Evolutionary conservation across 1,140 invertebrate genomes (phyloP).

Genomic region (Drosophila kohkoa): DNA sequence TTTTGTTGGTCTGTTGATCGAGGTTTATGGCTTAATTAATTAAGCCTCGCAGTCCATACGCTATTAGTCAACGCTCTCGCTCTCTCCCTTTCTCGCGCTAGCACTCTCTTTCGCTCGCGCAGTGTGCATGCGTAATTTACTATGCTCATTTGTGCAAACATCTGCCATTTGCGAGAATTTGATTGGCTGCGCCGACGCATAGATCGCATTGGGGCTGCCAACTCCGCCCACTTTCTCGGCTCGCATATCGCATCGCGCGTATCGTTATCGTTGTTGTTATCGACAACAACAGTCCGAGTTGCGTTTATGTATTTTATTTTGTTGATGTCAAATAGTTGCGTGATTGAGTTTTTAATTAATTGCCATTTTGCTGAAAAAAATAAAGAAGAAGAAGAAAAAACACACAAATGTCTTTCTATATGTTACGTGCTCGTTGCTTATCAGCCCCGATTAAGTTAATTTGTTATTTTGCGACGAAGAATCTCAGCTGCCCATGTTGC

Average conservation of each 20-base stretch:
- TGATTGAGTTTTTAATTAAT: conserved; percentile 73
- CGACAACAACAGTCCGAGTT: neutral
- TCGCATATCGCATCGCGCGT: conserved; percentile 1
- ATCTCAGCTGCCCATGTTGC: neutral
- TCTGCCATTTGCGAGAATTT: conserved; percentile 53
- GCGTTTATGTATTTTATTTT: neutral
- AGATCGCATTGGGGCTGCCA: conserved; percentile 44
- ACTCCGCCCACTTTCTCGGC: conserved; percentile 36
- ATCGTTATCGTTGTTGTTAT: conserved; percentile 11
- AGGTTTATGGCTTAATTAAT: conserved; percentile 56
- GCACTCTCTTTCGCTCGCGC: conserved; percentile 17
- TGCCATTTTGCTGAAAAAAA: conserved; percentile 26
- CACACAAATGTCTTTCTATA: conserved; percentile 24
- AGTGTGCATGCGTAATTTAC: conserved; percentile 66
- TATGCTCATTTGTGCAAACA: conserved; percentile 39
- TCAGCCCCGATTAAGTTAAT: conserved; percentile 77
- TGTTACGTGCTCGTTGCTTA: conserved; percentile 48
- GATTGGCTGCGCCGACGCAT: conserved; percentile 66
- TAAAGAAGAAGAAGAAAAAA: no score
- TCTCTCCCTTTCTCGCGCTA: conserved; percentile 3
- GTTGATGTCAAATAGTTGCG: conserved; percentile 27
- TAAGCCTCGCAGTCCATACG: conserved; percentile 18
- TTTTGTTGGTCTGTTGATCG: conserved; percentile 12
- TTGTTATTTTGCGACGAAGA: conserved; percentile 54
- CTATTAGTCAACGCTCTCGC: neutral